phyloP scores from a whole-genome alignment of 1,140 invertebrate genomes.

The Philotrypesis tridentata region DNA sequence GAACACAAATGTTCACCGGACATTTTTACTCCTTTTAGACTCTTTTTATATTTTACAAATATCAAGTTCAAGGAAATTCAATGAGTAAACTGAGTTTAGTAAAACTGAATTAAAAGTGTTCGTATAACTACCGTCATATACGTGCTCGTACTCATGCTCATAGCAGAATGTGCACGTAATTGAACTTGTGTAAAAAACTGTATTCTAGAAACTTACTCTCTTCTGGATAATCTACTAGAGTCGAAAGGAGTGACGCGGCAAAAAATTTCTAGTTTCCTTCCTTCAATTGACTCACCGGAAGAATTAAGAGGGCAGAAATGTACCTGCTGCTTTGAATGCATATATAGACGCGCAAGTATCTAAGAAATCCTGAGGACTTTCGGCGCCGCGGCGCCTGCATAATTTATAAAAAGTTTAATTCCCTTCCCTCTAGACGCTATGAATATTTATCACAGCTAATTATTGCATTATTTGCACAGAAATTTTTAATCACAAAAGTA shows the following conservation, averaged over 20 bases:
- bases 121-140: too few relatives aligned
- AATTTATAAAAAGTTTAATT: too few relatives aligned
- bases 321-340: conserved; percentile 5
- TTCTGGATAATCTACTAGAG: neutral
- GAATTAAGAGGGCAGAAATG: neutral
- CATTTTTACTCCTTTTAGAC: too few relatives aligned
- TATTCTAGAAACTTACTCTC: neutral
- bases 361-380: neutral
- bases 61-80: too few relatives aligned
- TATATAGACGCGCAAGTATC: neutral
- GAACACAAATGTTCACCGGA: too few relatives aligned
- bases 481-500: neutral
- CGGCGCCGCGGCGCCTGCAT: conserved; percentile 21
- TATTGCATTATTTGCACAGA: neutral
- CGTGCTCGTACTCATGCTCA: too few relatives aligned
- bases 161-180: too few relatives aligned
- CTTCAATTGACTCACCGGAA: conserved; percentile 28
- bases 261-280: conserved; percentile 2
- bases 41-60: too few relatives aligned
- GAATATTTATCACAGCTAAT: conserved; percentile 19
- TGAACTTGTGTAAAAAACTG: neutral
- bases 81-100: too few relatives aligned
- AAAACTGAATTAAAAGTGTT: too few relatives aligned
- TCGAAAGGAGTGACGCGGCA: neutral
- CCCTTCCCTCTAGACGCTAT: neutral